Percentiles rank a stretch among this genome's conserved stretches.
These are phyloP conservation scores for Pterois miles DNA, from an alignment of 2,797 vertebrate species.

Conservation along the genomic window DNA sequence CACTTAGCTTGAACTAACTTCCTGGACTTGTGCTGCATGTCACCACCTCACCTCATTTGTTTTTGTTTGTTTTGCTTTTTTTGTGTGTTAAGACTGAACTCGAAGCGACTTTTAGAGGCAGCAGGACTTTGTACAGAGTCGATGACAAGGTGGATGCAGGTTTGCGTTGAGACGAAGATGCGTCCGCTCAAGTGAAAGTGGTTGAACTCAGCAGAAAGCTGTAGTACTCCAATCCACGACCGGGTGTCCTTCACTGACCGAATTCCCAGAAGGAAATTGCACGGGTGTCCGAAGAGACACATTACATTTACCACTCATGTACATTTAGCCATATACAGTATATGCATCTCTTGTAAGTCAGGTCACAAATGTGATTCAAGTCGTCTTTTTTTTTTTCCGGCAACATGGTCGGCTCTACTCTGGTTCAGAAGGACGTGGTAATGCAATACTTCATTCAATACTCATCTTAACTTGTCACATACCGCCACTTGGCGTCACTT, in stretches of 20 bases:
- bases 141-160: neutral
- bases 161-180: neutral
- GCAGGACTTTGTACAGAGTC: rapidly evolving
- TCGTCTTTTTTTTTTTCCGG: no score
- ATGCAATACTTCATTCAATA: no score
- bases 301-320: neutral
- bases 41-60: neutral
- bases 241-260: no score
- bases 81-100: slow-evolving; percentile 5
- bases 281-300: no score
- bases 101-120: neutral
- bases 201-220: neutral
- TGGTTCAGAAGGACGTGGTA: no score
- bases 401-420: no score
- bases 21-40: slow-evolving; percentile 10
- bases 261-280: no score
- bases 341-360: neutral
- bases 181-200: neutral
- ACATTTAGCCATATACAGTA: neutral
- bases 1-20: slow-evolving; percentile 46
- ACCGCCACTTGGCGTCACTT: no score
- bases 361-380: no score
- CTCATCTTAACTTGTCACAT: no score
- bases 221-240: no score
- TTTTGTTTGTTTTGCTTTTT: neutral